phyloP scores from a whole-genome alignment of 2,113 vertebrate genomes.

The Columba janthina region DNA sequence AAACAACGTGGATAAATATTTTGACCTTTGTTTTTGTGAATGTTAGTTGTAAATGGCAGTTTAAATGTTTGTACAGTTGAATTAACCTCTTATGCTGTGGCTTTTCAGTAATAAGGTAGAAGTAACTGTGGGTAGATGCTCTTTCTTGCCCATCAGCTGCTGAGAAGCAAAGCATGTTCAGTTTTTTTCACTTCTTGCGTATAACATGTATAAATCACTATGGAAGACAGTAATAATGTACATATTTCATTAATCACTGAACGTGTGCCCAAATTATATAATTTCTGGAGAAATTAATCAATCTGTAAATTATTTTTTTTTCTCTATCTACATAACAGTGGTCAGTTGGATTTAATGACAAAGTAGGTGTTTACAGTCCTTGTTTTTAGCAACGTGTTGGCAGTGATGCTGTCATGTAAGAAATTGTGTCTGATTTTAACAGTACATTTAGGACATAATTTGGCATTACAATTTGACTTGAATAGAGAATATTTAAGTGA shows the following conservation, averaged over 20 bases:
- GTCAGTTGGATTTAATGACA: not conserved
- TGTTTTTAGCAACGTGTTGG: not conserved
- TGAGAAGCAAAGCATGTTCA: not conserved
- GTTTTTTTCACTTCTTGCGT: not conserved
- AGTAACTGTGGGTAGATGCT: not conserved
- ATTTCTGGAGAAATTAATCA: not conserved
- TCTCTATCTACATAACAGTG: rapidly evolving
- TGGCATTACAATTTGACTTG: not conserved
- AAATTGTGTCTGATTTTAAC: not conserved
- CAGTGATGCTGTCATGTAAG: not conserved
- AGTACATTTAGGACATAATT: not conserved
- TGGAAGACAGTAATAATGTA: not conserved
- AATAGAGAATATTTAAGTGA: not conserved
- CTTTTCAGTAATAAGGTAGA: not conserved
- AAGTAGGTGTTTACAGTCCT: not conserved
- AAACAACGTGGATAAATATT: not conserved
- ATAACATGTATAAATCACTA: not conserved
- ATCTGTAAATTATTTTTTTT: not conserved
- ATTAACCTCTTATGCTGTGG: not conserved
- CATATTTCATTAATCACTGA: not conserved
- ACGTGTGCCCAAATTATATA: not conserved
- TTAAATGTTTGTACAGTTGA: not conserved
- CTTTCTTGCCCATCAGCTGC: not conserved
- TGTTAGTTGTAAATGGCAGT: not conserved
- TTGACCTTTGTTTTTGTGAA: not conserved